Evolutionary conservation across 2,797 vertebrate species (phyloP), one percentile per base, ranked within the genome.

Genomic region (Typhlichthys subterraneus): DNA sequence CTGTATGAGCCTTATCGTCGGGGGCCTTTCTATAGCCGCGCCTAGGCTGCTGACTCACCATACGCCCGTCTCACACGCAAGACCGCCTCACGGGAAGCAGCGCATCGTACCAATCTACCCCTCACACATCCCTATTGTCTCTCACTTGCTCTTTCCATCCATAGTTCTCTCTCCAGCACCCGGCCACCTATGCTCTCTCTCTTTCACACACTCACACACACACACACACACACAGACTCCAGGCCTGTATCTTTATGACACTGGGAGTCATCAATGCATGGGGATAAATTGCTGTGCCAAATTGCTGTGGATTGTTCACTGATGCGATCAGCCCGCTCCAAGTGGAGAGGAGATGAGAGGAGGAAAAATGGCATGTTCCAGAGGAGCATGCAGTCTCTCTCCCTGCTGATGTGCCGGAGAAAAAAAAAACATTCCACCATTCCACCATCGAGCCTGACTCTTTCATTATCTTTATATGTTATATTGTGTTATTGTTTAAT

Each of bases 231-330:
- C 19, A 19, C 19, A 19, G 23, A 29, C 49, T 5, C 11, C 45
- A 65, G 38, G 31, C 12, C 57, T 17, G 59, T 65, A 14, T 80
- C 69, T 77, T 70, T 50, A 80, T 48, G 73, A 72, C 33, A 77
- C 61, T 45, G 15, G 42, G 57, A 75, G 71, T 71, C 67, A 65
- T 84, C 77, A 82, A 71, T 73, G 78, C 70, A 76, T 50, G 57
- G 63, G 67, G 76, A 77, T 59, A 86, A 89, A 88, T 74, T 73
- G 70, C 75, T 79, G 65, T 17, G 64, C 48, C 54, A 87, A 84
- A 87, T 67, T 82, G 81, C 79, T 66, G 65, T 55, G 71, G 85
- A 87, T 74, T 81, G 76, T 69, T 65, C 13, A 31, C 48, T 59
- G 72, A 70, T 45, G 59, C 46, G 63, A 74, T 82, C 60, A 31